Percentiles rank a stretch among this genome's conserved stretches.
phyloP scores from a whole-genome alignment of 2,797 vertebrate genomes.

The Basileuterus tristriatus region DNA sequence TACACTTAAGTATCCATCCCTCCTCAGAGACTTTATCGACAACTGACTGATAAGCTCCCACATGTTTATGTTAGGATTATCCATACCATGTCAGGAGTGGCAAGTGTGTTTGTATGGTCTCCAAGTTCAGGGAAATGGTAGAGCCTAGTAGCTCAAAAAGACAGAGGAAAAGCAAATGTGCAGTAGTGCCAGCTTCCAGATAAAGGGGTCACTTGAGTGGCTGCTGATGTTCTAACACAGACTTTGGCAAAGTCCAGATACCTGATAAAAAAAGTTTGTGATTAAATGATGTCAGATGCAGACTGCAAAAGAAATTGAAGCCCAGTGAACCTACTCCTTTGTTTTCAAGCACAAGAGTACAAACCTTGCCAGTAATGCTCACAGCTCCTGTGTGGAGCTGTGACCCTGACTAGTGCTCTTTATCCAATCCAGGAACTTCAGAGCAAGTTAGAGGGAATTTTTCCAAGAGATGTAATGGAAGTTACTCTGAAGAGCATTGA shows the following conservation, averaged over 20 bases:
- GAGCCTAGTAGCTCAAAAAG: neutral
- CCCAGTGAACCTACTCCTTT: neutral
- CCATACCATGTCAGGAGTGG: neutral
- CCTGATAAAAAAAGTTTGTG: neutral
- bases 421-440: neutral
- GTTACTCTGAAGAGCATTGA: neutral
- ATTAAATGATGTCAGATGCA: neutral
- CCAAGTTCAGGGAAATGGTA: neutral
- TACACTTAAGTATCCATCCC: neutral
- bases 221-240: neutral
- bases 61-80: neutral
- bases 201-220: neutral
- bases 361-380: neutral
- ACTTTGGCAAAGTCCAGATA: neutral
- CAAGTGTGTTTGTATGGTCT: neutral
- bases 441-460: neutral
- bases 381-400: rapidly evolving
- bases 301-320: neutral
- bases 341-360: neutral
- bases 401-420: neutral
- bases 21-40: neutral
- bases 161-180: neutral
- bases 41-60: neutral
- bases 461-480: neutral
- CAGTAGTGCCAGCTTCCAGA: neutral